Base-by-base conservation (phyloP, 2,797 vertebrate species). In the Poeciliopsis paucimaculata region DNA sequence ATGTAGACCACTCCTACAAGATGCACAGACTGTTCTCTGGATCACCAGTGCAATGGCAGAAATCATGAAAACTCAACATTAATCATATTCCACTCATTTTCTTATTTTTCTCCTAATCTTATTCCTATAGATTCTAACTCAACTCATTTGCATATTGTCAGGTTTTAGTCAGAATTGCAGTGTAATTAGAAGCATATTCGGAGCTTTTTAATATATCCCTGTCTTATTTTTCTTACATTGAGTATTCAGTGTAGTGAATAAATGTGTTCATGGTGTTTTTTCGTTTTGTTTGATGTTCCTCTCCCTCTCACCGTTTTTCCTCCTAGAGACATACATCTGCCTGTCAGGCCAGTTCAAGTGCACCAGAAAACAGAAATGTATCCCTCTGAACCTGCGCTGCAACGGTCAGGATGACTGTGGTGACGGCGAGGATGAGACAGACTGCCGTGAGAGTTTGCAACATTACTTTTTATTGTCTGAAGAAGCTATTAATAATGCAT, bases 381-480 rank as follows among this genome's bases (percentile, higher is more conserved):
- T 96, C 62, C 95, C 96, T 23, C 91, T 96, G 28, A 96, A 96
- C 91, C 95, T 99, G 66, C 96, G 98, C 78, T 99, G 98, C 91
- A 99, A 99, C 1, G 98, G 98, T n/a, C 98, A 99, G 91, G 96
- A 99, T 28, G 97, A 99, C 86, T 99, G 98, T 46, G 98, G 98
- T 0, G 97, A 99, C 16, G 97, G 97, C 55, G 98, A 99, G 90
- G 98, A 99, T 47, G 98, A 99, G 93, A 97, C 94, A 15, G 98
- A 99, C 85, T 99, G 98, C 80, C 98, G 98, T 99, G 95, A 99
- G 98, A 91, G 47, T 77, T 79, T 20, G 72, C 46, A 4, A 68
- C 60, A 73, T 71, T 80, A 78, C 53, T 43, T 71, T 80, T 26
- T 28, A 82, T 74, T 80, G 73, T 87, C 74, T 75, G 60, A 46